phyloP scores from a whole-genome alignment of 2,888 invertebrate species.

The Chloroclysta siterata region DNA sequence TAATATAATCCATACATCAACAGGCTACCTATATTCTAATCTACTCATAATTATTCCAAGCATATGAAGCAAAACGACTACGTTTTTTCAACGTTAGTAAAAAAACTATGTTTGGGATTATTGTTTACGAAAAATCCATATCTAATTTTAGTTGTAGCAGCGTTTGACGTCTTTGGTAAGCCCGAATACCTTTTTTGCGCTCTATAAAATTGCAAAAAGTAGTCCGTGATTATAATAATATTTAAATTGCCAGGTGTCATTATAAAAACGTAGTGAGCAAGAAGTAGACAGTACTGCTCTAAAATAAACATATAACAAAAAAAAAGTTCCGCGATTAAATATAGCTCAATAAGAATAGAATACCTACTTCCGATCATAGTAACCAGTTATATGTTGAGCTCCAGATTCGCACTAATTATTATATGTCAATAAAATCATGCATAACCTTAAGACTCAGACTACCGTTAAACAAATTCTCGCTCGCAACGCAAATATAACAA shows the following conservation, averaged over 20 bases:
- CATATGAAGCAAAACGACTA: neutral
- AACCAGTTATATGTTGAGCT: neutral
- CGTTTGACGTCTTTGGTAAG: conserved; percentile 29
- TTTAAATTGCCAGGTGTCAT: neutral
- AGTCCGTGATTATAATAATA: neutral
- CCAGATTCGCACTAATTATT: too few relatives aligned
- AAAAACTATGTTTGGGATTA: too few relatives aligned
- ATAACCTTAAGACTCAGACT: too few relatives aligned
- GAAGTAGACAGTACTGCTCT: neutral
- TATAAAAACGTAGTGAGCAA: neutral
- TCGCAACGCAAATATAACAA: too few relatives aligned
- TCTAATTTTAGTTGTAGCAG: conserved; percentile 8
- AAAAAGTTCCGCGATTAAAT: neutral
- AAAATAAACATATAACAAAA: neutral
- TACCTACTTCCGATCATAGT: neutral
- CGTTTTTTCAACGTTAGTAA: neutral
- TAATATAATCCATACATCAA: too few relatives aligned
- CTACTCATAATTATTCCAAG: too few relatives aligned
- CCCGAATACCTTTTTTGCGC: conserved; percentile 17
- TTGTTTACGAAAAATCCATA: conserved; percentile 5
- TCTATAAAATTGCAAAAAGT: conserved; percentile 12
- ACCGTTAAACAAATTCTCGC: too few relatives aligned
- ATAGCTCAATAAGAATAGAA: too few relatives aligned
- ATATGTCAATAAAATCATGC: too few relatives aligned
- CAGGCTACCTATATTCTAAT: too few relatives aligned